Base-by-base conservation (phyloP, 2,113 vertebrate genomes). In the Alethe diademata region DNA sequence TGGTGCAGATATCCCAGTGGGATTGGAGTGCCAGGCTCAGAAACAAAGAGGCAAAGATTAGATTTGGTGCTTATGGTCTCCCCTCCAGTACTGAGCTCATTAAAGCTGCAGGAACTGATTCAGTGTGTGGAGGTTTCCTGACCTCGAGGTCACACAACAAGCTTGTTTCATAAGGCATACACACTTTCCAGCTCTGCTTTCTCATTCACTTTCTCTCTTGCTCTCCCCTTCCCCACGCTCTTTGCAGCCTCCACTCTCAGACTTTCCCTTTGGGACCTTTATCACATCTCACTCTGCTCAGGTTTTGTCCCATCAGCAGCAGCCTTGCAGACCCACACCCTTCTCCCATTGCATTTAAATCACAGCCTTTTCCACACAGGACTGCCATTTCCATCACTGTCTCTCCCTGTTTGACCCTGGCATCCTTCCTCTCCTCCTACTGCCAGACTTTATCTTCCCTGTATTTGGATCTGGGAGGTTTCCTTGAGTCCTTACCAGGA, bases 41-140 rank as follows among this genome's bases (percentile, higher is more conserved):
- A 76, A 95, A 92, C 73, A 92, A 78, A 82, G 74, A 73, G 17
- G 19, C 36, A 45, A 65, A 91, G 78, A 78, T 95, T 87, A 78
- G 54, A 87, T 23, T 69, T 82, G 78, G 33, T 88, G 47, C 40
- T 94, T 79, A 24, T 25, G 73, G 42, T 58, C 78, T 94, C n/a
- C 50, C 78, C 42, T 95, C 65, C 81, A 91, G 62, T 74, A n/a
- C 8, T 2, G 29, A 78, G 73, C 95, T 92, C 87, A 96, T 92
- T 95, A 93, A 90, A 86, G 38, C 38, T 60, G 65, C 73, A 72
- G 61, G 57, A 87, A 45, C 53, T 78, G 65, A 72, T 85, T 58
- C 45, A 50, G 31, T 72, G 70, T 38, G 16, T 74, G 80, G 69
- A 88, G 65, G 72, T 60, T 78, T 7, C 85, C 23, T 78, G 86